phyloP scores from a whole-genome alignment of 2,888 invertebrate species.

The Branchellion lobata region DNA sequence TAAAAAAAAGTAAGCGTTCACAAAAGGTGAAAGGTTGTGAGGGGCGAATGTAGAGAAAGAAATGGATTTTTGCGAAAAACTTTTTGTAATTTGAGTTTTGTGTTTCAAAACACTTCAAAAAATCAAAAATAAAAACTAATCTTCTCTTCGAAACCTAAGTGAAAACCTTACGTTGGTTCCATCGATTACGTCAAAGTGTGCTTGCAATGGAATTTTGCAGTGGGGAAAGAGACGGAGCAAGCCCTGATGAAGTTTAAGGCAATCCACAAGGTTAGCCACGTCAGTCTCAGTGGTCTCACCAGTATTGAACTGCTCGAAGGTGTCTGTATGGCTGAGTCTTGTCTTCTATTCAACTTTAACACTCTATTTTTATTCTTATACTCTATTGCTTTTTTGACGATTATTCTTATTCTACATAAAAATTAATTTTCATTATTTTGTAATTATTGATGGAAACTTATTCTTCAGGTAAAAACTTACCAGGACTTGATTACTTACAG shows the following conservation, averaged over 20 bases:
- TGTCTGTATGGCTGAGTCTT: constrained; percentile 44
- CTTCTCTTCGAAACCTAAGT: no score
- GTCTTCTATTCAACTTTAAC: background rate
- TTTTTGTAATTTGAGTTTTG: no score
- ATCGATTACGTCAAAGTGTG: no score
- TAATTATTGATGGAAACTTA: background rate
- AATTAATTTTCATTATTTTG: background rate
- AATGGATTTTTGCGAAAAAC: no score
- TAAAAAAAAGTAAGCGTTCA: no score
- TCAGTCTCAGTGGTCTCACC: constrained; percentile 63
- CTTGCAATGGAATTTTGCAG: constrained; percentile 55
- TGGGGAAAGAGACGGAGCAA: constrained; percentile 92
- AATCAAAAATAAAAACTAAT: no score
- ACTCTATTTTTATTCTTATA: background rate
- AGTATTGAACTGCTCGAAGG: constrained; percentile 62
- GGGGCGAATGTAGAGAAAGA: no score
- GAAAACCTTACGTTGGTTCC: no score
- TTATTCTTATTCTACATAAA: background rate
- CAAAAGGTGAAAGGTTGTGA: no score
- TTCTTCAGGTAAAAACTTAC: constrained; percentile 3
- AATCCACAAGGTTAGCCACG: constrained; percentile 78
- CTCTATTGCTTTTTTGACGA: background rate
- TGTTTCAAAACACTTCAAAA: no score
- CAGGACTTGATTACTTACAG: background rate
- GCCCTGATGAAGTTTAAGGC: constrained; percentile 94